Evolutionary conservation across 2,797 vertebrate species (phyloP).

Genomic region (Tympanoctomys barrerae): DNA sequence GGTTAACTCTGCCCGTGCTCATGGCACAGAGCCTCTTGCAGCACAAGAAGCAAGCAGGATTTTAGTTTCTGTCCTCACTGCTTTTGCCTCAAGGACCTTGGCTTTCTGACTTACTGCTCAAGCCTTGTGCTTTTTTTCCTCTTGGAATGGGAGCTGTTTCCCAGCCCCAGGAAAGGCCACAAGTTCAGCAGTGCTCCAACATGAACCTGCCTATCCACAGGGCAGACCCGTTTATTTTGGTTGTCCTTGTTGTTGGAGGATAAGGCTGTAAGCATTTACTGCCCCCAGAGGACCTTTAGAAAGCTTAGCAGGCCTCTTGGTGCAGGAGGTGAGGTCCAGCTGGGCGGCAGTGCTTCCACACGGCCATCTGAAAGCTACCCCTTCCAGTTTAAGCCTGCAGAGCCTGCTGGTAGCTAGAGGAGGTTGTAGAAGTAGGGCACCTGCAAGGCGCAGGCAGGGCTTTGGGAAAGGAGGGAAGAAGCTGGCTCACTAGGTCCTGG

Average conservation of each 20-base stretch:
- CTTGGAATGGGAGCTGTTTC: background rate
- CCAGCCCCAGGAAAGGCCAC: background rate
- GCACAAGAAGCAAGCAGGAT: conserved; percentile 38
- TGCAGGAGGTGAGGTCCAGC: background rate
- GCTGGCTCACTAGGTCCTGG: background rate
- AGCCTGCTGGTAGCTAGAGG: background rate
- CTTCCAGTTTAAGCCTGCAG: background rate
- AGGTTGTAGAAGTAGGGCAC: background rate
- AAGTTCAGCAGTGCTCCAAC: conserved; percentile 13
- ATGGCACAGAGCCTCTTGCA: background rate
- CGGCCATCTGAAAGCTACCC: background rate
- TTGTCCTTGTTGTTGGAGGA: conserved; percentile 55
- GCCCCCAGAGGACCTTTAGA: background rate
- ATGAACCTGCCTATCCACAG: conserved; percentile 10
- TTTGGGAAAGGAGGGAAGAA: background rate
- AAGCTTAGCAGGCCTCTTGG: background rate
- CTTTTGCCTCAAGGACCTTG: conserved; percentile 41
- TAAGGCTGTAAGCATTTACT: background rate
- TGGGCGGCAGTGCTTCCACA: background rate
- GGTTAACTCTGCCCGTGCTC: conserved; percentile 16
- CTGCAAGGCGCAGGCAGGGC: background rate
- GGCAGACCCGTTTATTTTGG: conserved; percentile 63
- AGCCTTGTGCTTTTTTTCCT: background rate
- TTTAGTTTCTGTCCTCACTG: background rate
- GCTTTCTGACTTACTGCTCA: conserved; percentile 33